Evolutionary conservation across 2,797 vertebrate species (phyloP).

Genomic region (Loris lydekkerianus): DNA sequence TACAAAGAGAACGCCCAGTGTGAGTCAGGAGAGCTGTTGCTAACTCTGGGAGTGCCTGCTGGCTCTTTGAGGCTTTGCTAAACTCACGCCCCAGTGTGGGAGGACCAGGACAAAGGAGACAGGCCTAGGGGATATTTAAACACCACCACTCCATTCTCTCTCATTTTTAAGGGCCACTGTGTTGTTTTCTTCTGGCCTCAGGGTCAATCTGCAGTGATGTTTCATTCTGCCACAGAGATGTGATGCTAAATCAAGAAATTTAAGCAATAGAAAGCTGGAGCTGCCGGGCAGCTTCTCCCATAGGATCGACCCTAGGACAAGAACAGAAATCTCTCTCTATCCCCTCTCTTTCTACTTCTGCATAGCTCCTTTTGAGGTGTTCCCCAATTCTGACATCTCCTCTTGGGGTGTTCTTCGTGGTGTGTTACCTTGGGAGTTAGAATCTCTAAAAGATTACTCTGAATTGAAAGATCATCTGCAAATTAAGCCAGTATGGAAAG

Average conservation of each 20-base stretch:
- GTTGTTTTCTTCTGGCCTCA: neutral
- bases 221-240: neutral
- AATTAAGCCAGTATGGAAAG: neutral
- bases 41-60: neutral
- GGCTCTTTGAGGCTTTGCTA: slow-evolving; percentile 32
- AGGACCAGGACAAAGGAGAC: neutral
- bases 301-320: too few species aligned
- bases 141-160: neutral
- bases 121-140: neutral
- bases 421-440: neutral
- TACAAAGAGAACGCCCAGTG: slow-evolving; percentile 54
- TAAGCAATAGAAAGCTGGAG: neutral
- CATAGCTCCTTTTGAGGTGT: neutral
- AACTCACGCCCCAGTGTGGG: neutral
- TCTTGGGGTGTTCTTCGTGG: neutral
- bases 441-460: neutral
- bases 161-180: neutral
- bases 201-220: neutral
- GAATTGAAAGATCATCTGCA: neutral
- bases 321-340: neutral
- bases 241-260: neutral
- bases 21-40: slow-evolving; percentile 60
- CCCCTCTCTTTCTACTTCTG: neutral
- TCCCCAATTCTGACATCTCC: neutral
- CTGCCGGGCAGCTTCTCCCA: neutral